Conservation (phyloP, 2,888 invertebrate species). For the Ceriagrion tenellum region DNA sequence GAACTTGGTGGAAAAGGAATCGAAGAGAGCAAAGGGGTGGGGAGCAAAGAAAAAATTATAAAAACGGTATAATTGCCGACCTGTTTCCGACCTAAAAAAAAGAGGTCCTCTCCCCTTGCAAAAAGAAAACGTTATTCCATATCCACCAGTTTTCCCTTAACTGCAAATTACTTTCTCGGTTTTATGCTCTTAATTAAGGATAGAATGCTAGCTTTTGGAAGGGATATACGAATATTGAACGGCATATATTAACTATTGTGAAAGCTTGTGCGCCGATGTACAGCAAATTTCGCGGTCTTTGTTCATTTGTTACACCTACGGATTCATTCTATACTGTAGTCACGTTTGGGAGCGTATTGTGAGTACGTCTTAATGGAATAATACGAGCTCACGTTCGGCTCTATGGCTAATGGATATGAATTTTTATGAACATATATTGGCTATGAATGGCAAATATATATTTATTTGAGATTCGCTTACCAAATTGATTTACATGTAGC, state of each 20-base stretch:
- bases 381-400: not conserved
- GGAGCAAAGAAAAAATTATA: not conserved
- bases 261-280: not conserved
- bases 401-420: not conserved
- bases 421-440: too few relatives aligned
- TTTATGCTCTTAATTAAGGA: slow-evolving; percentile 18
- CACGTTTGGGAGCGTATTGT: not conserved
- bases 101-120: not conserved
- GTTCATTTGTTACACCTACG: not conserved
- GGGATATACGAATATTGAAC: not conserved
- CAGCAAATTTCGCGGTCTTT: not conserved
- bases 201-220: not conserved
- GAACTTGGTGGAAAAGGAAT: not conserved
- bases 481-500: too few relatives aligned
- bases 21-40: not conserved
- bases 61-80: not conserved
- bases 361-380: not conserved
- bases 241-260: not conserved
- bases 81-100: not conserved
- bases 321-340: not conserved
- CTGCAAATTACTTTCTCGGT: not conserved
- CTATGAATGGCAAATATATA: too few relatives aligned
- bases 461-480: too few relatives aligned
- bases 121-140: not conserved
- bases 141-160: not conserved